Base-by-base conservation (phyloP, 1,140 invertebrate genomes). In the Eciton burchellii region DNA sequence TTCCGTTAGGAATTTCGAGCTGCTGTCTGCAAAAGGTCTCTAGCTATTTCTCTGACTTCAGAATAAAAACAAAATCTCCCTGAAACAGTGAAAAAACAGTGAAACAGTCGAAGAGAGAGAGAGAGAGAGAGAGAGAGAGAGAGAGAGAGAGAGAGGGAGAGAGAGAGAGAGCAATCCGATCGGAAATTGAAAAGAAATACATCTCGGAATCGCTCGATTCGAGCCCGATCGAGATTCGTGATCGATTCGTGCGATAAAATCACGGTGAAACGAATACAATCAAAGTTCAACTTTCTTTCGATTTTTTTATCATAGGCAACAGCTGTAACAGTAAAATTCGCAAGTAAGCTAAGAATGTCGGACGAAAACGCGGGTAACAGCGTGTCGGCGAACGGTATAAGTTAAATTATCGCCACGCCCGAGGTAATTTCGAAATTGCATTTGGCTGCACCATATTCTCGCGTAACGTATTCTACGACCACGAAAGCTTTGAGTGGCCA, bases 391-490 rank as follows among this genome's bases (percentile, higher is more conserved):
- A 66, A 56, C 52, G n/a, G 24, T n/a, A 47, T 45, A 70, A 57
- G 63, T 79, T 79, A 79, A 79, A 68, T 79, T 79, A 70, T 79
- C 63, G 24, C 41, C 49, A 26, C 52, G 52, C 21, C 35, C 16
- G 35, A 79, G 41, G 63, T 79, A 79, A 79, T 79, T 79, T 79
- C 24, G 21, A 79, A 70, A 79, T 79, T 79, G 49, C 74, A 70
- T 79, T 79, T 79, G 52, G 65, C 62, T 35, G 35, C 49, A 19
- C 63, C 35, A 68, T 77, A 66, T 77, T 79, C 63, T 77, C 74
- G 5, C 26, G 47, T 57, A 79, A 79, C 35, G 24, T 56, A 70
- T 79, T 79, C 63, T 68, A 68, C 14, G 19, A 62, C 24, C 56
- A 43, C 73, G 35, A 56, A 68, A 70, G 52, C 74, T 41, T 54